These are phyloP conservation scores for Gasterosteus nipponicus DNA, from an alignment of 2,113 vertebrate genomes.

Conservation along the genomic window DNA sequence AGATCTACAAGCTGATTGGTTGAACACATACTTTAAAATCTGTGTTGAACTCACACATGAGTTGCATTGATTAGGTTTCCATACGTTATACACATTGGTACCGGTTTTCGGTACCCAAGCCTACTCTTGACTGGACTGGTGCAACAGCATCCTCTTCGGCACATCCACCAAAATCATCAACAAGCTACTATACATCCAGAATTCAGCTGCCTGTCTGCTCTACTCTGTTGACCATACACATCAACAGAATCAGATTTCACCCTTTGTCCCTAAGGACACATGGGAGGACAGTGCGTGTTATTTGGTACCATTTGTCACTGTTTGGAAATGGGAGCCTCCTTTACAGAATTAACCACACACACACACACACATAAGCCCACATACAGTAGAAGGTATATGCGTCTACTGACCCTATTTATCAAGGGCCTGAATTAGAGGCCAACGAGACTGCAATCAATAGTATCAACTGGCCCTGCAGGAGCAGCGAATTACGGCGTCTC, in stretches of 20 bases:
- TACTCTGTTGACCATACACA: slow-evolving; percentile 2
- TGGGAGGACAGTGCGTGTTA: slow-evolving; percentile 37
- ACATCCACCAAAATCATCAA: too few species aligned
- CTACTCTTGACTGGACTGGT: too few species aligned
- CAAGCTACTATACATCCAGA: too few species aligned
- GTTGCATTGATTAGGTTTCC: too few species aligned
- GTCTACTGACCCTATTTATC: slow-evolving; percentile 62
- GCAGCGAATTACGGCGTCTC: slow-evolving; percentile 15
- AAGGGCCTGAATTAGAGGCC: slow-evolving; percentile 48
- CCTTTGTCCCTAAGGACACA: slow-evolving; percentile 37
- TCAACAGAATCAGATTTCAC: slow-evolving; percentile 22
- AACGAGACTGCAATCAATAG: slow-evolving; percentile 49
- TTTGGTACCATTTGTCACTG: slow-evolving; percentile 37
- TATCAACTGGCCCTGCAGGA: slow-evolving; percentile 43
- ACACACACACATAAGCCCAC: background rate
- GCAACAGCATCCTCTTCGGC: too few species aligned
- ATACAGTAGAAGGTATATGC: slow-evolving; percentile 2
- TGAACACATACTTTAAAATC: too few species aligned
- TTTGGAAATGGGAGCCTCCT: slow-evolving; percentile 32
- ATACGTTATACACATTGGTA: too few species aligned
- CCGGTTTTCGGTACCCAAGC: too few species aligned
- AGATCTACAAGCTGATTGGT: background rate
- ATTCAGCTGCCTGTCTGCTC: too few species aligned
- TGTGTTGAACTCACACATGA: too few species aligned
- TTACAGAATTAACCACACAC: slow-evolving; percentile 39